Percentiles rank a stretch among this genome's conserved stretches.
phyloP scores from a whole-genome alignment of 2,113 vertebrate genomes.

The Cochlearius cochlearius region DNA sequence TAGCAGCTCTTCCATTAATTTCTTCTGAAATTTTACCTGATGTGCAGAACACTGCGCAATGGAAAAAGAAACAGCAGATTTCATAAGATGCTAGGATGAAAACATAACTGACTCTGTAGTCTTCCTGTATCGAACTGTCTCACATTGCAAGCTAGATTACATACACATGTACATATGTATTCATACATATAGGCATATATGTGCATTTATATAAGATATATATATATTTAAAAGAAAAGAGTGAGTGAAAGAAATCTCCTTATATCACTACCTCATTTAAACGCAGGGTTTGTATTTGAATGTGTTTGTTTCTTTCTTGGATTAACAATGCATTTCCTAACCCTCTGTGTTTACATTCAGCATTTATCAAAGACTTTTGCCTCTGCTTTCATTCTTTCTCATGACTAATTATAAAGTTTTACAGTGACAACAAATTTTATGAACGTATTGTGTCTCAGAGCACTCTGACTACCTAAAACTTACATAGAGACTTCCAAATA shows the following conservation, averaged over 20 bases:
- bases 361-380: not conserved
- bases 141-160: not conserved
- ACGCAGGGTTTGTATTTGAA: not conserved
- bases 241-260: not conserved
- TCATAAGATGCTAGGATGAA: not conserved
- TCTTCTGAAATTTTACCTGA: constrained; percentile 18
- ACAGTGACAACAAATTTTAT: not conserved
- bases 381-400: not conserved
- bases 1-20: constrained; percentile 17
- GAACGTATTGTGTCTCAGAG: not conserved
- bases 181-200: not conserved
- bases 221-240: not conserved
- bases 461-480: not conserved
- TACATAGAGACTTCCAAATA: not conserved
- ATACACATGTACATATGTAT: not conserved
- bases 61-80: not conserved
- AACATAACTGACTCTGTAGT: not conserved
- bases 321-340: not conserved
- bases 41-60: not conserved
- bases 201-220: not conserved
- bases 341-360: not conserved
- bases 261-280: not conserved
- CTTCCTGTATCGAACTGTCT: not conserved
- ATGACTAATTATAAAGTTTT: not conserved
- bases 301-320: not conserved